These are phyloP conservation scores for Eulemur macaco DNA, from an alignment of 2,113 vertebrate genomes.

Conservation along the genomic window DNA sequence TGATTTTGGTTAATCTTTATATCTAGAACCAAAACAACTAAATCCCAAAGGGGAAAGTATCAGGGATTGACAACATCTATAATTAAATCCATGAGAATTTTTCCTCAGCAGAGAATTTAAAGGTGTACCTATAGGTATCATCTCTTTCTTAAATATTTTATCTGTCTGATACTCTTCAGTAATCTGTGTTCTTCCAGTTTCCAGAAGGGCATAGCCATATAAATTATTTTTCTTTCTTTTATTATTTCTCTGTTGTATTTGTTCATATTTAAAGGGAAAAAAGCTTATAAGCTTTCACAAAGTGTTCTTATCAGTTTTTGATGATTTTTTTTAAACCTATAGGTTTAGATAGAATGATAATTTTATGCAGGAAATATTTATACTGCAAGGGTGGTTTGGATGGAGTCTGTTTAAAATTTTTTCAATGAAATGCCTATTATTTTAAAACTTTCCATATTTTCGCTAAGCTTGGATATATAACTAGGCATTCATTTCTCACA, in stretches of 20 bases:
- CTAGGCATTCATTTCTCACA: conserved; percentile 53
- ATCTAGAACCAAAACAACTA: conserved; percentile 83
- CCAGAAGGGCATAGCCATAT: conserved; percentile 76
- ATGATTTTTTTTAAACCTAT: conserved; percentile 35
- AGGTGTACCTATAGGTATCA: conserved; percentile 52
- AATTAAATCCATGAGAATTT: conserved; percentile 67
- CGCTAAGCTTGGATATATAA: conserved; percentile 54
- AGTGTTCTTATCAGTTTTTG: conserved; percentile 80
- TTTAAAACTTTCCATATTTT: conserved; percentile 76
- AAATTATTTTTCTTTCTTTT: conserved; percentile 59
- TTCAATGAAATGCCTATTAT: conserved; percentile 58
- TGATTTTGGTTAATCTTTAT: conserved; percentile 68
- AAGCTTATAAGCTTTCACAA: conserved; percentile 79
- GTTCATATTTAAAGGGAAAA: conserved; percentile 67
- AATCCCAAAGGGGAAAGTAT: conserved; percentile 87
- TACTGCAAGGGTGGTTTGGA: conserved; percentile 70
- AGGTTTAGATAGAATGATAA: conserved; percentile 54
- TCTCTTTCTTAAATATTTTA: conserved; percentile 60
- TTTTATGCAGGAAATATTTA: conserved; percentile 78
- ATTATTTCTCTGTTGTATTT: conserved; percentile 31
- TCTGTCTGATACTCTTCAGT: conserved; percentile 57
- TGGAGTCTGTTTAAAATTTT: conserved; percentile 40
- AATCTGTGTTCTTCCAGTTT: conserved; percentile 66
- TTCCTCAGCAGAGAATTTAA: conserved; percentile 64
- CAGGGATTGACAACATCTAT: conserved; percentile 69